phyloP scores from a whole-genome alignment of 2,888 invertebrate genomes.

The Ametastegia equiseti region DNA sequence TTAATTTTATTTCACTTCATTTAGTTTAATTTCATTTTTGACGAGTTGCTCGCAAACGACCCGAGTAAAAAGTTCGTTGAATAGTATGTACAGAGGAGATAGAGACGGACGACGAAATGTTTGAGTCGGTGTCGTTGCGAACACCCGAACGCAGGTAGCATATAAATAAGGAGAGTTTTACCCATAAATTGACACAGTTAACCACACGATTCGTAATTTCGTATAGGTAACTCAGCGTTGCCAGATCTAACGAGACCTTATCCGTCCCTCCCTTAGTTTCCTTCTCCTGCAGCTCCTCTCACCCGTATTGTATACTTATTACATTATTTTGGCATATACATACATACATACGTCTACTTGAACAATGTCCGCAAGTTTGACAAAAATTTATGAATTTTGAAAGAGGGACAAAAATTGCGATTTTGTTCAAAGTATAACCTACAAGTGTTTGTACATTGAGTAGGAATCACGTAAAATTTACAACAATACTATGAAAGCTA shows the following conservation, averaged over 20 bases:
- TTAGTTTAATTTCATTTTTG: too few relatives aligned
- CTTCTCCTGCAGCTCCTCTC: not conserved
- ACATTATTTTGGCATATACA: too few relatives aligned
- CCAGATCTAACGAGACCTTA: conserved; percentile 6
- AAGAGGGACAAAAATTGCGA: too few relatives aligned
- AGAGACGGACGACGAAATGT: not conserved
- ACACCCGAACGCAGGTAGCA: conserved; percentile 1
- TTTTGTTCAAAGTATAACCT: too few relatives aligned
- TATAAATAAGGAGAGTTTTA: conserved; percentile 32
- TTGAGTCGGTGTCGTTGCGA: not conserved
- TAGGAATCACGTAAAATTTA: too few relatives aligned
- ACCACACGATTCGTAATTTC: conserved; percentile 30
- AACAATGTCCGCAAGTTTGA: not conserved
- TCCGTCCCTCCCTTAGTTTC: not conserved
- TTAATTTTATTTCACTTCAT: too few relatives aligned
- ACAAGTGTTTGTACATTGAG: too few relatives aligned
- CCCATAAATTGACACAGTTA: conserved; percentile 33
- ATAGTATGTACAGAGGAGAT: too few relatives aligned
- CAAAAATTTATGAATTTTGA: not conserved
- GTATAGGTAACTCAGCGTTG: conserved; percentile 26
- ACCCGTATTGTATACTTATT: not conserved
- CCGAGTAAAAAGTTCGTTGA: not conserved
- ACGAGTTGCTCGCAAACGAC: too few relatives aligned
- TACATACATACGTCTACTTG: not conserved
- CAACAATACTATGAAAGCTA: too few relatives aligned